These are phyloP conservation scores for Chirona hameri DNA, from an alignment of 2,888 invertebrate species.

Conservation along the genomic window DNA sequence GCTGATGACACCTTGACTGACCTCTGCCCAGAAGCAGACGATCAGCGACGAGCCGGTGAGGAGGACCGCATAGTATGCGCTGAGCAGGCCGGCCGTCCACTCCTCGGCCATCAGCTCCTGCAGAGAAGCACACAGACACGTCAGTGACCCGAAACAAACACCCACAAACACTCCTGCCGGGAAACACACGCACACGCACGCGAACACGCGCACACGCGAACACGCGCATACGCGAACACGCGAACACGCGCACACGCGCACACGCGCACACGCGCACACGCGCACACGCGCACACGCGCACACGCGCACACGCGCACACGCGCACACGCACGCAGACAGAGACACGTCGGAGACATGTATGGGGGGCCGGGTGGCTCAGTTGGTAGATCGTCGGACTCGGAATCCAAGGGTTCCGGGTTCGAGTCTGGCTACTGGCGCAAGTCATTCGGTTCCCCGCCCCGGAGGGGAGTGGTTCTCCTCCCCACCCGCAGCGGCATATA, in stretches of 20 bases:
- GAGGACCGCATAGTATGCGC: constrained; percentile 83
- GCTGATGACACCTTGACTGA: constrained; percentile 44
- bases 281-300: no score
- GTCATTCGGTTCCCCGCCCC: no score
- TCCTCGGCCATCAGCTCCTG: constrained; percentile 54
- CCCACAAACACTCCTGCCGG: not conserved
- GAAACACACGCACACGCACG: not conserved
- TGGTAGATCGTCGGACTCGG: no score
- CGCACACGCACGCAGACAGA: not conserved
- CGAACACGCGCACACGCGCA: no score
- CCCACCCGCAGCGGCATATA: no score
- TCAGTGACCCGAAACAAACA: not conserved
- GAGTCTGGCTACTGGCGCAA: no score
- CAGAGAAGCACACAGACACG: not conserved
- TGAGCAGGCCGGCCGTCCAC: constrained; percentile 81
- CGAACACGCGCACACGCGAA: not conserved
- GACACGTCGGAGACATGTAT: not conserved
- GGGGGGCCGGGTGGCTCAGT: no score
- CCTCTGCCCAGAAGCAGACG: constrained; percentile 93
- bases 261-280: no score
- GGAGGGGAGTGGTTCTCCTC: no score
- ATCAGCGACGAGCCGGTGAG: constrained; percentile 84
- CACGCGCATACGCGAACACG: no score
- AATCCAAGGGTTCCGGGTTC: no score
- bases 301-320: no score